Percentiles rank a stretch among this genome's conserved stretches.
phyloP scores from a whole-genome alignment of 2,797 vertebrate genomes.

The Danio choprae region DNA sequence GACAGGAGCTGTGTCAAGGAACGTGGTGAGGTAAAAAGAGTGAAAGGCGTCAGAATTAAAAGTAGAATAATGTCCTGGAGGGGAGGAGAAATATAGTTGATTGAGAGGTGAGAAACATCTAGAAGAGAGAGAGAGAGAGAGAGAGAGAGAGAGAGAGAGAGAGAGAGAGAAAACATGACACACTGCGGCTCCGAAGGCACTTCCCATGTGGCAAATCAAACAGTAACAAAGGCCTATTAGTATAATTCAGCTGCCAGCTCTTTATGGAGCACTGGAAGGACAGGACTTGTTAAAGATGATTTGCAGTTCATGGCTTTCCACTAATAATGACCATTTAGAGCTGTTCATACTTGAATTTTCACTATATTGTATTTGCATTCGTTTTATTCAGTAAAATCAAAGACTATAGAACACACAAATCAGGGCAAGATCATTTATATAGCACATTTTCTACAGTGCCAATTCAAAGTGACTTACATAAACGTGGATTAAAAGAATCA shows the following conservation, averaged over 20 bases:
- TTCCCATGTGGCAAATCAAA: conserved; percentile 55
- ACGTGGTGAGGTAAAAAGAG: not conserved
- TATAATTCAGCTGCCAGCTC: conserved; percentile 47
- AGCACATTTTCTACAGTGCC: no score
- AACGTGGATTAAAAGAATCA: no score
- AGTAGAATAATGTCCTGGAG: conserved; percentile 30
- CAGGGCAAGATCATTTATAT: no score
- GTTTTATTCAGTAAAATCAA: not conserved
- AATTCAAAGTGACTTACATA: no score
- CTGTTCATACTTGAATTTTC: not conserved
- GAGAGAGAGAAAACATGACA: conserved; percentile 25
- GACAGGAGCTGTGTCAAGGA: not conserved
- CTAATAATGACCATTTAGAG: conserved; percentile 17
- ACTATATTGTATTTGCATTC: not conserved
- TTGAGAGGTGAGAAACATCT: conserved; percentile 1
- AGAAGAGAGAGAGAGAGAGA: not conserved
- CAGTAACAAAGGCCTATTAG: conserved; percentile 42
- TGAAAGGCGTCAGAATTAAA: conserved; percentile 35
- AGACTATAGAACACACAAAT: no score
- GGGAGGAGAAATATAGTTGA: conserved; percentile 18
- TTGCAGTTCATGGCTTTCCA: conserved; percentile 1
- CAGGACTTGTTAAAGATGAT: conserved; percentile 44
- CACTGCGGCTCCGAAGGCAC: not conserved
- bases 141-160: not conserved
- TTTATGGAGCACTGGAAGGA: conserved; percentile 29